These are phyloP conservation scores for Synergus laeviventris DNA, from an alignment of 2,888 invertebrate genomes.

Conservation along the genomic window DNA sequence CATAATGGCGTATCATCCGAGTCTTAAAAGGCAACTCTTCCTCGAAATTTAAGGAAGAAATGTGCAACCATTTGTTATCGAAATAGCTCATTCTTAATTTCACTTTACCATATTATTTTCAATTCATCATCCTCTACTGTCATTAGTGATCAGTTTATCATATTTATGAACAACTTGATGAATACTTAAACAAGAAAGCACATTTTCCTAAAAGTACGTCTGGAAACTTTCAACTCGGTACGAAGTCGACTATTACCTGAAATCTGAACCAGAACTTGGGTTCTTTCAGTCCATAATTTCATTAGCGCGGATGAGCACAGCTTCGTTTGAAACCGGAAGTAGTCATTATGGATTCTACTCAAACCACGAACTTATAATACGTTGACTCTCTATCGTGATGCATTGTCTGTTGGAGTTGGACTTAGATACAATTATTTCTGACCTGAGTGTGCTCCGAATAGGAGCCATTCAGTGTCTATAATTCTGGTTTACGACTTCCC, in stretches of 20 bases:
- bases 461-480: conserved; percentile 12
- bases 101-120: neutral
- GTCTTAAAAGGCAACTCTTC: neutral
- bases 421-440: conserved; percentile 26
- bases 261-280: neutral
- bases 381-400: conserved; percentile 5
- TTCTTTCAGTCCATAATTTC: conserved; percentile 13
- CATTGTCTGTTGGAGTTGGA: conserved; percentile 15
- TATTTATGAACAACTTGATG: no score
- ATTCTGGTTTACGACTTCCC: conserved; percentile 4
- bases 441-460: neutral
- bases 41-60: neutral
- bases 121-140: no score
- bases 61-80: neutral
- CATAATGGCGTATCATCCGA: neutral
- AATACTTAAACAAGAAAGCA: neutral
- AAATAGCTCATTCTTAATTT: no score
- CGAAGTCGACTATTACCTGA: neutral
- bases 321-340: conserved; percentile 16
- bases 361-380: neutral
- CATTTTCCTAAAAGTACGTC: neutral
- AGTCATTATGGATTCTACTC: conserved; percentile 15
- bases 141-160: no score
- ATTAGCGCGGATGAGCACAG: conserved; percentile 4
- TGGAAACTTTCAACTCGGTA: neutral